phyloP scores from a whole-genome alignment of 1,140 invertebrate species.

The Calliphora vicina region DNA sequence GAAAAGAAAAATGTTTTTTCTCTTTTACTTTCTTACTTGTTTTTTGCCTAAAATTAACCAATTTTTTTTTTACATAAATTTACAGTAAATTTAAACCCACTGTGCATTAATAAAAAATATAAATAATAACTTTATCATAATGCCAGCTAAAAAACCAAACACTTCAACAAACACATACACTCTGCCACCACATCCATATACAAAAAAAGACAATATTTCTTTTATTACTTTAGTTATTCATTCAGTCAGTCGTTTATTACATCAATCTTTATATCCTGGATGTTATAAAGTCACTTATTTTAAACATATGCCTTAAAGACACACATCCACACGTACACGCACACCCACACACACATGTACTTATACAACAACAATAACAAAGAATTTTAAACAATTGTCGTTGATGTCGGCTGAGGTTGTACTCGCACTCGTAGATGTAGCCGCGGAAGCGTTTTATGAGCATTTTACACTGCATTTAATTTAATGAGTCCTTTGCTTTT shows the following conservation, averaged over 20 bases:
- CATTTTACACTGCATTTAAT: conserved; percentile 46
- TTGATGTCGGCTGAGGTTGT: neutral
- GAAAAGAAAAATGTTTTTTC: no score
- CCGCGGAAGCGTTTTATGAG: conserved; percentile 40
- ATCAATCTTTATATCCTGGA: neutral
- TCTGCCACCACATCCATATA: neutral
- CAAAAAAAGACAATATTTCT: no score
- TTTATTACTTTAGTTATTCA: neutral
- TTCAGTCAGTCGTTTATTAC: conserved; percentile 5
- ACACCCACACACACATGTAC: neutral
- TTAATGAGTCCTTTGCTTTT: conserved; percentile 43
- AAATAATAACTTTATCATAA: neutral
- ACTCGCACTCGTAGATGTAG: neutral
- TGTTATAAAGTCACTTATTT: conserved; percentile 9
- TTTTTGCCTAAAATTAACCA: no score
- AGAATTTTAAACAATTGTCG: neutral
- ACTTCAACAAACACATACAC: neutral
- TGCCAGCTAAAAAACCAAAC: neutral
- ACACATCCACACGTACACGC: neutral
- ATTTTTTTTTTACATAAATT: no score
- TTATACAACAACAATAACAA: neutral
- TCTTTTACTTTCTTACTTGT: no score
- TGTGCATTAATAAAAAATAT: neutral
- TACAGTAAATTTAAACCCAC: neutral
- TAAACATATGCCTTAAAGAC: neutral